Evolutionary conservation across 2,797 vertebrate genomes (phyloP).

Genomic region (Chromis chromis): DNA sequence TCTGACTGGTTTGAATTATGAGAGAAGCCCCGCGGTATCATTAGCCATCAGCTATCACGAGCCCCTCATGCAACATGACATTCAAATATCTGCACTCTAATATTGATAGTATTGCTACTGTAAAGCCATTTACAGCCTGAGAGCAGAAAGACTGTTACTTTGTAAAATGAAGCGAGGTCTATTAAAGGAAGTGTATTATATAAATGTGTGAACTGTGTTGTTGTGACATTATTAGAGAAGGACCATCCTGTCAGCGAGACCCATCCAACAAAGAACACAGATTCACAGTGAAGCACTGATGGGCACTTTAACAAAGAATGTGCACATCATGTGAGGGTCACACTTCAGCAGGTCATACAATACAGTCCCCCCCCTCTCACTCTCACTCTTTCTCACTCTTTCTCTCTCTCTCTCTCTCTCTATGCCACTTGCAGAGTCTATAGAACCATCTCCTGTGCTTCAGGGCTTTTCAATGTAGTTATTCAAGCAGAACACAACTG

Average conservation of each 20-base stretch:
- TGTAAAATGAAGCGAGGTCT: constrained; percentile 71
- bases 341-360: constrained; percentile 80
- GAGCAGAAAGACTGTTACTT: constrained; percentile 55
- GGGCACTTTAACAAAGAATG: constrained; percentile 80
- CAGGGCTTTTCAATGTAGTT: constrained; percentile 86
- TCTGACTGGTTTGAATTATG: constrained; percentile 16
- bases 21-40: constrained; percentile 39
- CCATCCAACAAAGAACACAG: constrained; percentile 76
- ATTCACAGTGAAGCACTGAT: constrained; percentile 76
- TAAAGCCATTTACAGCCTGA: constrained; percentile 62
- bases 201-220: constrained; percentile 73
- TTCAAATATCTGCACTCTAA: constrained; percentile 62
- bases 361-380: constrained; percentile 47
- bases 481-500: constrained; percentile 86
- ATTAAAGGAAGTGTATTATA: constrained; percentile 75
- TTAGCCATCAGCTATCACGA: constrained; percentile 36
- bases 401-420: constrained; percentile 54
- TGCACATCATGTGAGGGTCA: constrained; percentile 82
- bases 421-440: constrained; percentile 79
- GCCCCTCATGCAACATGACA: constrained; percentile 51
- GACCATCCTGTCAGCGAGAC: constrained; percentile 72
- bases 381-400: constrained; percentile 8
- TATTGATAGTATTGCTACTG: constrained; percentile 60
- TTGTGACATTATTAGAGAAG: constrained; percentile 75
- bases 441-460: constrained; percentile 83